phyloP scores from a whole-genome alignment of 2,888 invertebrate species.

The Pomacea canaliculata region DNA sequence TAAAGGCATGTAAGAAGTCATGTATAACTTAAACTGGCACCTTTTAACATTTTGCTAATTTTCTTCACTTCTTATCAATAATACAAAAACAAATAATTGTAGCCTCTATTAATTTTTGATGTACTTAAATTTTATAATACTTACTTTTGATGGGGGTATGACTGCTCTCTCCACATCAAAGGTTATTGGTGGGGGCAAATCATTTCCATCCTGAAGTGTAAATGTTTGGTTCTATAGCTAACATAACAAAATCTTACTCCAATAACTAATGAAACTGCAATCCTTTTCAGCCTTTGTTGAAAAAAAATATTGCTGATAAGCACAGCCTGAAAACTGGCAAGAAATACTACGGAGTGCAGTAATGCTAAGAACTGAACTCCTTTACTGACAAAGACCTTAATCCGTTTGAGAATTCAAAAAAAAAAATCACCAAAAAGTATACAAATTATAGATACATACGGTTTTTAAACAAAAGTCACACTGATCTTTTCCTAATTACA shows the following conservation, averaged over 20 bases:
- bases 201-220: constrained; percentile 81
- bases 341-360: too few relatives aligned
- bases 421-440: not conserved
- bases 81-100: not conserved
- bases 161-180: constrained; percentile 80
- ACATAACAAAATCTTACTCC: too few relatives aligned
- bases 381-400: too few relatives aligned
- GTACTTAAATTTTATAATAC: not conserved
- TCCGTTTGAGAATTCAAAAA: too few relatives aligned
- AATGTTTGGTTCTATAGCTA: not conserved
- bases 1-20: not conserved
- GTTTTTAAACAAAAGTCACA: too few relatives aligned
- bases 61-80: not conserved
- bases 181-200: constrained; percentile 86
- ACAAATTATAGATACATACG: too few relatives aligned
- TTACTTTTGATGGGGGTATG: constrained; percentile 73
- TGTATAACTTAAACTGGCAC: not conserved
- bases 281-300: too few relatives aligned
- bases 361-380: too few relatives aligned
- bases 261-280: not conserved
- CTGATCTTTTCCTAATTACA: too few relatives aligned
- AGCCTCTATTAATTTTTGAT: not conserved
- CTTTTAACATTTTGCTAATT: not conserved
- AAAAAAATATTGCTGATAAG: too few relatives aligned
- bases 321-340: too few relatives aligned